These are phyloP conservation scores for Notamacropus eugenii DNA, from an alignment of 2,797 vertebrate genomes.

Conservation along the genomic window DNA sequence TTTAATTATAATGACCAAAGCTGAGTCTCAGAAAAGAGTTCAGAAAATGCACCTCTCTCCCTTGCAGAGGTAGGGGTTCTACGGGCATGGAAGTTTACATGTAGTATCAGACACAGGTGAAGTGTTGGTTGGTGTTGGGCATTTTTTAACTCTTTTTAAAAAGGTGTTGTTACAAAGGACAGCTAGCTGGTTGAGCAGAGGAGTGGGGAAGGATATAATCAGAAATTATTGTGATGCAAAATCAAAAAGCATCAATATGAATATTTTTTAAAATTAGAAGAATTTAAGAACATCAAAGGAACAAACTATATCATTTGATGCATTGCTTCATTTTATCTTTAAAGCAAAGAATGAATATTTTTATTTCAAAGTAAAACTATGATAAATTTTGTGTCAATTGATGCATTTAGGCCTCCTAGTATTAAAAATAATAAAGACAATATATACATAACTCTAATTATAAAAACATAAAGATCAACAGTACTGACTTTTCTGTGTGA, in stretches of 20 bases:
- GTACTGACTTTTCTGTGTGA: neutral
- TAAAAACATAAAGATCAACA: neutral
- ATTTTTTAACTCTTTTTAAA: neutral
- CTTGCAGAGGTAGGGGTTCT: neutral
- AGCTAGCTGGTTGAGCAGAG: neutral
- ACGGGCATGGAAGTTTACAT: neutral
- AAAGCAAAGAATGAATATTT: neutral
- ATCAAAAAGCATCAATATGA: neutral
- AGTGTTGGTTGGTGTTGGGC: neutral
- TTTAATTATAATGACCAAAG: neutral
- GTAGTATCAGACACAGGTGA: neutral
- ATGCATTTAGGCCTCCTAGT: neutral
- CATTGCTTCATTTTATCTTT: neutral
- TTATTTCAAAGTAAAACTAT: neutral
- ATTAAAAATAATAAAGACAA: neutral
- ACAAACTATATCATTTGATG: neutral
- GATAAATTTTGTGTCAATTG: neutral
- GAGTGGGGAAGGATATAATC: neutral
- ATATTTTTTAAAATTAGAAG: neutral
- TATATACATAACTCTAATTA: neutral
- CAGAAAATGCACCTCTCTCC: neutral
- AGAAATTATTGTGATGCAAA: neutral
- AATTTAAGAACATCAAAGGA: neutral
- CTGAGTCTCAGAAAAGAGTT: neutral
- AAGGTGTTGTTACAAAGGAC: neutral